phyloP scores from a whole-genome alignment of 1,140 invertebrate genomes.

The Psix sp. region DNA sequence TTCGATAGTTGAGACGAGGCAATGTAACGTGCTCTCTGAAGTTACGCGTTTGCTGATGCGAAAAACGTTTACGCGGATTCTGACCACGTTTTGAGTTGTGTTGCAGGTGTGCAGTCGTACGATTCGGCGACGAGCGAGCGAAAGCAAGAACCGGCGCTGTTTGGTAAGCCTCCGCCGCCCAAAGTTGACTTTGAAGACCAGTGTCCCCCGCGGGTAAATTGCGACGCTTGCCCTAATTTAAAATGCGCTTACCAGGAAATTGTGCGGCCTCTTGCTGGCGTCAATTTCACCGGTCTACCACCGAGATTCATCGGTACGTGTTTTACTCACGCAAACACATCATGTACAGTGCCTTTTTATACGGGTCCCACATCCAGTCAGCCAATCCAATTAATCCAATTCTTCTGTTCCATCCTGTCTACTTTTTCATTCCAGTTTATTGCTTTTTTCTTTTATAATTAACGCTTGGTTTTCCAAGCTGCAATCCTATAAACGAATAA shows the following conservation, averaged over 20 bases:
- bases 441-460: neutral
- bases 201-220: slow-evolving; percentile 74
- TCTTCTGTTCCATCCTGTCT: slow-evolving; percentile 1
- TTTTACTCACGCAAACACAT: slow-evolving; percentile 27
- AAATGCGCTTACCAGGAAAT: slow-evolving; percentile 72
- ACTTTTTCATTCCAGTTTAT: neutral
- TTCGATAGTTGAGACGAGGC: no score
- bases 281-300: slow-evolving; percentile 67
- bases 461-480: no score
- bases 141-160: slow-evolving; percentile 57
- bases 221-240: slow-evolving; percentile 70
- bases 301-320: slow-evolving; percentile 67
- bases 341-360: slow-evolving; percentile 18
- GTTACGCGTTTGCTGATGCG: slow-evolving; percentile 5
- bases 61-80: slow-evolving; percentile 37
- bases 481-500: no score
- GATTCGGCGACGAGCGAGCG: slow-evolving; percentile 41
- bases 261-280: slow-evolving; percentile 65
- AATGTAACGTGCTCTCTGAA: no score
- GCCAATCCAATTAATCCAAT: slow-evolving; percentile 29
- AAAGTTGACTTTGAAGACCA: slow-evolving; percentile 75
- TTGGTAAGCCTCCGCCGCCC: slow-evolving; percentile 74
- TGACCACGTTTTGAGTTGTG: slow-evolving; percentile 44
- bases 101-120: slow-evolving; percentile 36
- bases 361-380: neutral